These are phyloP conservation scores for Drosophila antonietae DNA, from an alignment of 2,888 invertebrate genomes.

Conservation along the genomic window DNA sequence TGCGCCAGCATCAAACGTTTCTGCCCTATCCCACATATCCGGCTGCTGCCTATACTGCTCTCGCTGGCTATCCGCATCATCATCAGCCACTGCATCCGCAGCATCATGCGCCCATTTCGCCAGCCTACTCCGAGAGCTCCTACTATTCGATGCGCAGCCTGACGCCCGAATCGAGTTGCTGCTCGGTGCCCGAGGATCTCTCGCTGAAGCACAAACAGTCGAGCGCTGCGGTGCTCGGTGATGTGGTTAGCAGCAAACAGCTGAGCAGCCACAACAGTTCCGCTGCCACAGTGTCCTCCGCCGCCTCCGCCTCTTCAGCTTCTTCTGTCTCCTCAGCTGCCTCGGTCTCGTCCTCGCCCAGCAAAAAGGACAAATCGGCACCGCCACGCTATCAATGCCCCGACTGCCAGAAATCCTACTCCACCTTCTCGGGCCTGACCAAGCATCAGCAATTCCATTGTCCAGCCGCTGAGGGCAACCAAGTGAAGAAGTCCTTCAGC, in stretches of 20 bases:
- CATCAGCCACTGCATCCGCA: slow-evolving; percentile 49
- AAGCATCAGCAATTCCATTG: slow-evolving; percentile 99
- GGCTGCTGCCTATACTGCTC: slow-evolving; percentile 59
- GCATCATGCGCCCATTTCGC: slow-evolving; percentile 83
- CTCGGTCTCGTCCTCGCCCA: slow-evolving; percentile 63
- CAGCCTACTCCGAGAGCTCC: slow-evolving; percentile 84
- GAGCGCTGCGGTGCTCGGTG: slow-evolving; percentile 10
- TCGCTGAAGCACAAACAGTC: slow-evolving; percentile 81
- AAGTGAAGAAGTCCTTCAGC: slow-evolving; percentile 95
- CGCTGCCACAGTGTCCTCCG: slow-evolving; percentile 12
- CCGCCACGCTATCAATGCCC: slow-evolving; percentile 94
- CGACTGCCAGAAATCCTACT: slow-evolving; percentile 97
- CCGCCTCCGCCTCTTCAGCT: slow-evolving; percentile 7
- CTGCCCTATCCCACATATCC: slow-evolving; percentile 76
- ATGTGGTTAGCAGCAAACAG: slow-evolving; percentile 16
- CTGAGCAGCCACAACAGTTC: slow-evolving; percentile 7
- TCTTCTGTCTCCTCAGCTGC: slow-evolving; percentile 16
- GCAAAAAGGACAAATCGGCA: slow-evolving; percentile 83
- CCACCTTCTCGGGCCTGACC: slow-evolving; percentile 97
- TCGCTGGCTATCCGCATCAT: slow-evolving; percentile 70
- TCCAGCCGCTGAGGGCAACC: slow-evolving; percentile 92
- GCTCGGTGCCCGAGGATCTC: slow-evolving; percentile 83
- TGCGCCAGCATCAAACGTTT: slow-evolving; percentile 76
- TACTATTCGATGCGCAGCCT: slow-evolving; percentile 84
- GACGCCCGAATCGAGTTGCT: slow-evolving; percentile 84